Evolutionary conservation across 1,140 invertebrate genomes (phyloP).

Genomic region (Drosophila guanche): DNA sequence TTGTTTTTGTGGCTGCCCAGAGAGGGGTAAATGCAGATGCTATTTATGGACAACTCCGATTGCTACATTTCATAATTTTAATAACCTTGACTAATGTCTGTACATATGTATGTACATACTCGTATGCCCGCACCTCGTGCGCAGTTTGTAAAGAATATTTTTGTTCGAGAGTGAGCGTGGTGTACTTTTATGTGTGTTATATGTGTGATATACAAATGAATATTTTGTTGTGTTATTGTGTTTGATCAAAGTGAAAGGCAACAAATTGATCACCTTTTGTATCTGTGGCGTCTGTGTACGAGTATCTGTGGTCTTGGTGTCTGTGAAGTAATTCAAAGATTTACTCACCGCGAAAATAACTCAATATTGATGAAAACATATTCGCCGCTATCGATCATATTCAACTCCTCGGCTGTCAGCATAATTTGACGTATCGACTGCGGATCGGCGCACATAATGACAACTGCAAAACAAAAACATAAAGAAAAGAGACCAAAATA

Average conservation of each 20-base stretch:
- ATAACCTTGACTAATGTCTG: constrained; percentile 72
- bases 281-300: background rate
- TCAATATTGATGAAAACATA: constrained; percentile 99
- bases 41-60: constrained; percentile 51
- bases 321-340: constrained; percentile 45
- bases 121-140: constrained; percentile 29
- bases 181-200: constrained; percentile 14
- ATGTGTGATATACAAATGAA: too few relatives aligned
- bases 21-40: constrained; percentile 45
- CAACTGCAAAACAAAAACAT: constrained; percentile 89
- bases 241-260: constrained; percentile 71
- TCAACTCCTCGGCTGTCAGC: constrained; percentile 94
- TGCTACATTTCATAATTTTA: constrained; percentile 67
- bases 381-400: constrained; percentile 97
- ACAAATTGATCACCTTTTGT: constrained; percentile 61
- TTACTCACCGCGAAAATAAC: constrained; percentile 94
- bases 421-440: constrained; percentile 94
- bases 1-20: constrained; percentile 20
- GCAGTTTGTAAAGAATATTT: constrained; percentile 73
- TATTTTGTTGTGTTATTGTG: constrained; percentile 18
- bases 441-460: constrained; percentile 96
- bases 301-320: constrained; percentile 4
- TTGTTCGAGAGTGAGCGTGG: constrained; percentile 59
- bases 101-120: background rate
- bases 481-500: constrained; percentile 33